Percentiles rank a stretch among this genome's conserved stretches.
Evolutionary conservation across 2,113 vertebrate genomes (phyloP).

Genomic region (Ptilorrhoa leucosticta): DNA sequence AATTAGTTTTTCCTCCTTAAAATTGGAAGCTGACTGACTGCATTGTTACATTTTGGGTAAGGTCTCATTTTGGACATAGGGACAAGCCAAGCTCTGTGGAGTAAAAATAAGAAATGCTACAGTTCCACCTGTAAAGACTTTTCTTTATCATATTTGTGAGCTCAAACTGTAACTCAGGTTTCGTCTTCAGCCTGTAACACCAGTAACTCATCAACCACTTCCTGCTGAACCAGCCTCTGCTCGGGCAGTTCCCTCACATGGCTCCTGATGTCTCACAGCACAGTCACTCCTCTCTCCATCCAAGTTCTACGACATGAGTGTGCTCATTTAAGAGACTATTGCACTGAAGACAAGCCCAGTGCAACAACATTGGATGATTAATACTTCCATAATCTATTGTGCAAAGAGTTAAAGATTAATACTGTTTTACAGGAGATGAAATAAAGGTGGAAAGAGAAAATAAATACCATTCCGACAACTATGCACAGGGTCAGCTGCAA

Average conservation of each 20-base stretch:
- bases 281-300: neutral
- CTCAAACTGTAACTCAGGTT: neutral
- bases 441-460: neutral
- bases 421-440: neutral
- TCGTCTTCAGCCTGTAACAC: neutral
- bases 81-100: neutral
- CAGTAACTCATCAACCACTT: constrained; percentile 44
- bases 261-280: constrained; percentile 4
- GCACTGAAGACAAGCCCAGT: neutral
- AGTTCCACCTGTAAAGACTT: neutral
- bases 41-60: neutral
- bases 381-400: neutral
- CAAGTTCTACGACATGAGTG: rapidly evolving
- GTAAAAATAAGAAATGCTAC: neutral
- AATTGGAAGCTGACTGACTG: neutral
- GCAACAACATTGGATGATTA: neutral
- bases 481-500: neutral
- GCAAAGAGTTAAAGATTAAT: constrained; percentile 27
- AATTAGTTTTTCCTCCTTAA: neutral
- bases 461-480: neutral
- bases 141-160: neutral
- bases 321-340: neutral
- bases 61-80: neutral
- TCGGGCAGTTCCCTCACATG: neutral
- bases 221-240: constrained; percentile 29